Evolutionary conservation across 2,888 invertebrate genomes (phyloP).

Genomic region (Noctua pronuba): DNA sequence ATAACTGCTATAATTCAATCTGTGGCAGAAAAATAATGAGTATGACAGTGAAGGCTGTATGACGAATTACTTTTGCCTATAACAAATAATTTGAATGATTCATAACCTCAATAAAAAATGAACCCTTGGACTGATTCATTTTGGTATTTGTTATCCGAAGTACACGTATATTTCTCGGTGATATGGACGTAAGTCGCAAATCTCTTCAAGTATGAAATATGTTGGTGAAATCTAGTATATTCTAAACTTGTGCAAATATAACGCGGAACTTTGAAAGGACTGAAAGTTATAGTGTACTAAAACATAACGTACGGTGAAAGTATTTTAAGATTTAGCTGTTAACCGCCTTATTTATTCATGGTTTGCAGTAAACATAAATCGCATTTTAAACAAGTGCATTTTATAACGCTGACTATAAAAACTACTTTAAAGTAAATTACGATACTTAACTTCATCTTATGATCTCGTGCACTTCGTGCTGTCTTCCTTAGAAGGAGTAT

Average conservation of each 20-base stretch:
- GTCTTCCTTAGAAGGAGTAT: slow-evolving; percentile 14
- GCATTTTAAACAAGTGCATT: slow-evolving; percentile 69
- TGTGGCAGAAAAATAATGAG: slow-evolving; percentile 52
- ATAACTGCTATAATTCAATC: slow-evolving; percentile 45
- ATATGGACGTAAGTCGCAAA: slow-evolving; percentile 32
- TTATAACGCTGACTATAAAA: slow-evolving; percentile 64
- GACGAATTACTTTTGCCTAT: slow-evolving; percentile 63
- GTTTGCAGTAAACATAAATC: slow-evolving; percentile 69
- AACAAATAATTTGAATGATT: slow-evolving; percentile 58
- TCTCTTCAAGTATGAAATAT: slow-evolving; percentile 48
- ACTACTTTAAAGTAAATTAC: slow-evolving; percentile 58
- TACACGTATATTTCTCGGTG: slow-evolving; percentile 2
- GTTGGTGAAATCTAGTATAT: slow-evolving; percentile 43
- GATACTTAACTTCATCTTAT: slow-evolving; percentile 59
- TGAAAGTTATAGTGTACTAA: slow-evolving; percentile 70
- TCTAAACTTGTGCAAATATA: slow-evolving; percentile 48
- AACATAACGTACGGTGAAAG: slow-evolving; percentile 69
- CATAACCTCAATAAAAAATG: slow-evolving; percentile 57
- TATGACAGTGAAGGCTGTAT: slow-evolving; percentile 60
- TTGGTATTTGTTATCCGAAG: slow-evolving; percentile 18
- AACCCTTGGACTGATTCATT: slow-evolving; percentile 31
- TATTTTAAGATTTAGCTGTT: slow-evolving; percentile 69
- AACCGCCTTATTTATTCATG: slow-evolving; percentile 70
- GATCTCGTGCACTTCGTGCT: slow-evolving; percentile 41
- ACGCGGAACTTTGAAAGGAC: slow-evolving; percentile 62